Base-by-base conservation (phyloP, 2,888 invertebrate genomes). In the Lagria hirta region DNA sequence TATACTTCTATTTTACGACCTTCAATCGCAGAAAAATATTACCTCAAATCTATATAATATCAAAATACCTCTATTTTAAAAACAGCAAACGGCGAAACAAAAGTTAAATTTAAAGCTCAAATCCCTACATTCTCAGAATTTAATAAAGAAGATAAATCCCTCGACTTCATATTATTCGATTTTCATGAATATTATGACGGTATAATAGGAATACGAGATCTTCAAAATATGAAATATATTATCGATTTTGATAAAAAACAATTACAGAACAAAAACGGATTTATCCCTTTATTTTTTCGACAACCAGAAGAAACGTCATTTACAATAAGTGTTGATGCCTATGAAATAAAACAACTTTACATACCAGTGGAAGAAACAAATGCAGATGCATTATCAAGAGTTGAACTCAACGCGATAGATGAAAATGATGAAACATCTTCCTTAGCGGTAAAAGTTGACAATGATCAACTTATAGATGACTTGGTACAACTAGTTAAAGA, bases 141-240 rank as follows among this genome's bases (percentile, higher is more conserved):
- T 8, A 27, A 27, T 10, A 14, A 20, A 3, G n/a, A n/a, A n/a
- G 8, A 21, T 16, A 7, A 35, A 28, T 22, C 11, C 2, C 14
- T 47, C 1, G 30, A 34, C 8, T 49, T 30, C 11, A 12, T 42
- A n/a, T 17, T 42, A 8, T 47, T 26, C 17, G 24, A 34, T 13
- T 49, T 49, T 18, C 49, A 49, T 18, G 38, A 49, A 13, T 47
- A 18, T 16, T 49, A 43, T 13, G 49, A 49, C 13, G 49, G 45
- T 6, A 46, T 45, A 15, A n/a, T 46, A 15, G 49, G 37, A 13
- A 6, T 46, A 13, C 29, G 22, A 21, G 37, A 48, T 32, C 22
- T 49, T 14, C 3, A 4, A 12, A 17, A 33, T 16, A 14, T 48
- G 14, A 23, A 24, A 8, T 16, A 30, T 12, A 34, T 10, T 23